Percentiles rank a stretch among this genome's conserved stretches.
Conservation (phyloP, 2,888 invertebrate species). For the Alitta virens region DNA sequence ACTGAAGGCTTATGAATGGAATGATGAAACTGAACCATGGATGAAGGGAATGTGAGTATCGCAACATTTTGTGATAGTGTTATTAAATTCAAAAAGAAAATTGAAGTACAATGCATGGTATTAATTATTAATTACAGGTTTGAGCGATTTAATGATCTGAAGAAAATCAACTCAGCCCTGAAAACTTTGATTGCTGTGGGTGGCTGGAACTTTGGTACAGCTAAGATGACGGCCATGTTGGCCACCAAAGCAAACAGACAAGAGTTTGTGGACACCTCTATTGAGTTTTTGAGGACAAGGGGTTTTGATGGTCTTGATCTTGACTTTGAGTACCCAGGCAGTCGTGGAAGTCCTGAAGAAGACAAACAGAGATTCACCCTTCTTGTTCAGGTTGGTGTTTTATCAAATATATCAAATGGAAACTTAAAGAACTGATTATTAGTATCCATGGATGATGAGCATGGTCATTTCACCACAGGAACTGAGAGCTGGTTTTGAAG, state of each 20-base stretch:
- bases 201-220: conserved; percentile 32
- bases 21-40: not conserved
- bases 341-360: conserved; percentile 34
- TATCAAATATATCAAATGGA: too few relatives aligned
- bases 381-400: conserved; percentile 17
- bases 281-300: conserved; percentile 31
- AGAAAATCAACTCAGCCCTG: not conserved
- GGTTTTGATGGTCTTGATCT: conserved; percentile 39
- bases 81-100: too few relatives aligned
- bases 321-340: conserved; percentile 43
- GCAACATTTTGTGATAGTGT: too few relatives aligned
- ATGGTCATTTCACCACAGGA: too few relatives aligned
- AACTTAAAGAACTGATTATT: too few relatives aligned
- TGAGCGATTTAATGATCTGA: not conserved
- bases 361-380: conserved; percentile 38
- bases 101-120: too few relatives aligned
- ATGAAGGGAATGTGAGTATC: conserved; percentile 4
- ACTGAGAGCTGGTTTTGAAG: conserved; percentile 34
- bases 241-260: conserved; percentile 24
- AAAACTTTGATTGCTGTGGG: conserved; percentile 27
- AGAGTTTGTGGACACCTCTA: conserved; percentile 32
- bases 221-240: conserved; percentile 35
- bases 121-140: not conserved
- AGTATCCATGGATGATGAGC: too few relatives aligned
- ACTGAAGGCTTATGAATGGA: not conserved